Percentiles rank a stretch among this genome's conserved stretches.
These are phyloP conservation scores for Thymallus thymallus DNA, from an alignment of 2,113 vertebrate species.

Conservation along the genomic window DNA sequence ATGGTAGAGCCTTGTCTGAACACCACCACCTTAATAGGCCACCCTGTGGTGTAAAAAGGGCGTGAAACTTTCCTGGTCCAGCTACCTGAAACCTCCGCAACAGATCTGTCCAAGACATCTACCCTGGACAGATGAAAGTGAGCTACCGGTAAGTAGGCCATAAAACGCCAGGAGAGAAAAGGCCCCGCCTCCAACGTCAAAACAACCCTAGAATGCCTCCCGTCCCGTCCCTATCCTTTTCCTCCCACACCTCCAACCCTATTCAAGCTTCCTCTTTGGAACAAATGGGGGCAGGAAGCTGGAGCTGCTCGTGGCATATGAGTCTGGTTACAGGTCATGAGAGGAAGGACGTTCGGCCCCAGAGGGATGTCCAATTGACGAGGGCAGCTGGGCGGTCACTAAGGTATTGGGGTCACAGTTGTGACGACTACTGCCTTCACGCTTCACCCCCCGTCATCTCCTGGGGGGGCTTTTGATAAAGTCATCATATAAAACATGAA, in stretches of 20 bases:
- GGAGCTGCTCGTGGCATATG: slow-evolving; percentile 3
- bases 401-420: neutral
- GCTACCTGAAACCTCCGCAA: slow-evolving; percentile 39
- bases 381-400: neutral
- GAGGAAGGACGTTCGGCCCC: too few relatives aligned
- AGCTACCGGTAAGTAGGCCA: slow-evolving; percentile 63
- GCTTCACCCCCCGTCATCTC: slow-evolving; percentile 28
- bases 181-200: slow-evolving; percentile 40
- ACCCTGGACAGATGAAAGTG: slow-evolving; percentile 53
- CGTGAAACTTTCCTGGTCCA: slow-evolving; percentile 20
- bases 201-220: slow-evolving; percentile 33
- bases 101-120: slow-evolving; percentile 54
- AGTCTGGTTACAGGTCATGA: neutral
- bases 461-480: slow-evolving; percentile 19
- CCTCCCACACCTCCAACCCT: slow-evolving; percentile 16
- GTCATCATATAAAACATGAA: neutral
- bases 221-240: slow-evolving; percentile 39
- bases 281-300: slow-evolving; percentile 48
- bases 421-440: slow-evolving; percentile 1
- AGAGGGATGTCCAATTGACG: slow-evolving; percentile 11
- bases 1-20: neutral
- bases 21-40: slow-evolving; percentile 26
- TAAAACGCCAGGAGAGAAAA: slow-evolving; percentile 70
- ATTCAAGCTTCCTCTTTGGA: too few relatives aligned
- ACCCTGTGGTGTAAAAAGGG: slow-evolving; percentile 38